Evolutionary conservation across 2,797 vertebrate genomes (phyloP), one percentile per base, ranked within the genome.

Genomic region (Coreius guichenoti): DNA sequence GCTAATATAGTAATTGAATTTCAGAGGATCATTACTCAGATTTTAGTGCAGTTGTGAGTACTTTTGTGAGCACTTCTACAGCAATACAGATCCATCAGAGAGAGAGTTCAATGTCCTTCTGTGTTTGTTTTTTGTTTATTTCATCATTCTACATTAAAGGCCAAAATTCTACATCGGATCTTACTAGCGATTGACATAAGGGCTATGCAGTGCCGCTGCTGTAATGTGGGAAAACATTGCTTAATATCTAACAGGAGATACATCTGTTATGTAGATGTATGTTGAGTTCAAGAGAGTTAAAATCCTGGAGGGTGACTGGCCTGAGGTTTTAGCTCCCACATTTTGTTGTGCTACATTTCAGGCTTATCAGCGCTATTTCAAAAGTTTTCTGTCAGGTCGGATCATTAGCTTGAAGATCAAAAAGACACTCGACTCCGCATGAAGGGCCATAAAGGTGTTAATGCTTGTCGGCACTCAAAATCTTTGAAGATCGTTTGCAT

Each of bases 81-180:
- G 29, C 54, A 16, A 6, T 31, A 19, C 72, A 63, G 23, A 39
- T 80, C 72, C 12, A 39, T 86, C 56, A 69, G 29, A 54, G 21
- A 47, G 16, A 19, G 74, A 82, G 85, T 73, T 85, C 82, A 81
- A 26, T 69, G 58, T 79, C 67, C 79, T 61, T 68, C 13, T 19
- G 16, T 51, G 43, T 76, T 33, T 89, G 88, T 74, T 56, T 76
- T 43, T 73, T 81, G 49, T 82, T 77, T 79, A 84, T 86, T 67
- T 80, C 75, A 33, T 74, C 65, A n/a, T 21, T 80, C 65, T 9
- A 11, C 19, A 58, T 47, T 73, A 45, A 61, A 68, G 33, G 68
- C 61, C 45, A 70, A 76, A 43, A 77, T 43, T 47, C n/a, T 13
- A 63, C 51, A 63, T 68, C 16, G 23, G 45, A 63, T 47, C 69